Evolutionary conservation across 2,113 vertebrate genomes (phyloP).

Genomic region (Anarrhichthys ocellatus): DNA sequence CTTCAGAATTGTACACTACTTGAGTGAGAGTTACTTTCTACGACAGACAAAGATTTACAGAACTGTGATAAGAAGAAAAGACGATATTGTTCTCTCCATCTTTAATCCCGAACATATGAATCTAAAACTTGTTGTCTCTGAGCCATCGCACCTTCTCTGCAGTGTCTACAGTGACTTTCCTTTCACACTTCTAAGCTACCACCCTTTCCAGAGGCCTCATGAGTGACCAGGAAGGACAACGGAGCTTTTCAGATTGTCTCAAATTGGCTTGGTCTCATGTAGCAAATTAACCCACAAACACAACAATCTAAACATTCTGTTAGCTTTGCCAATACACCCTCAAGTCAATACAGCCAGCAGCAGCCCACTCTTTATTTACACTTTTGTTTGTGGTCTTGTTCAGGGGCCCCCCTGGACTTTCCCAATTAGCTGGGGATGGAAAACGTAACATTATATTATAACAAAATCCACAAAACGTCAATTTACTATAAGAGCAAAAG

Average conservation of each 20-base stretch:
- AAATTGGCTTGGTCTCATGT: neutral
- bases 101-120: neutral
- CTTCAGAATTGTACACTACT: neutral
- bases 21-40: neutral
- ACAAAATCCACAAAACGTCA: constrained; percentile 16
- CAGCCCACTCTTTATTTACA: constrained; percentile 4
- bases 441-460: constrained; percentile 17
- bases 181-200: neutral
- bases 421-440: constrained; percentile 52
- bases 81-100: neutral
- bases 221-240: neutral
- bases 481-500: constrained; percentile 6
- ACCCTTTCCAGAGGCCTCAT: neutral
- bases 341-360: constrained; percentile 5
- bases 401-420: constrained; percentile 42
- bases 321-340: constrained; percentile 20
- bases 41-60: neutral
- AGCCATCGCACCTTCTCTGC: neutral
- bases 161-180: neutral
- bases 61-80: neutral
- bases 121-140: neutral
- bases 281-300: constrained; percentile 5
- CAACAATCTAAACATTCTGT: constrained; percentile 1
- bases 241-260: constrained; percentile 50
- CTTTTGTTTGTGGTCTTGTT: constrained; percentile 55